A percentile compares a stretch with the other conserved stretches of the same genome.
Conservation (phyloP, 2,113 vertebrate species). For the Circaetus cinerascens region DNA sequence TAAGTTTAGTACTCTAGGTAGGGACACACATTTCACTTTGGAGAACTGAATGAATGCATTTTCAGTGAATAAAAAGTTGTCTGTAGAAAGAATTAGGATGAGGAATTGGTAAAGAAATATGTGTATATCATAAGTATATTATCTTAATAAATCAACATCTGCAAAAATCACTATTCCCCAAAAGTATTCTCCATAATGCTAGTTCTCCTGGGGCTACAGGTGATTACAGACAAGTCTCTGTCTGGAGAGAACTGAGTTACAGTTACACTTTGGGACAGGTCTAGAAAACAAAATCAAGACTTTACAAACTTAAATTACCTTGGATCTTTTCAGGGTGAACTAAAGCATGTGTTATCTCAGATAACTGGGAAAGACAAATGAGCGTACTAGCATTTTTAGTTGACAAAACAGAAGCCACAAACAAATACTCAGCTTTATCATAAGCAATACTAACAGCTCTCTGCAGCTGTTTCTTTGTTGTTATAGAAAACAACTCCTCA, state of each 20-base stretch:
- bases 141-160: background rate
- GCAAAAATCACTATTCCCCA: background rate
- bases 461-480: background rate
- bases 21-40: background rate
- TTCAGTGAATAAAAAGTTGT: background rate
- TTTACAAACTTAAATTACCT: background rate
- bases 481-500: background rate
- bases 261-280: background rate
- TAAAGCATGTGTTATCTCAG: background rate
- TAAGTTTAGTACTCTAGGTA: slow-evolving; percentile 43
- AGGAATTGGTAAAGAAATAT: background rate
- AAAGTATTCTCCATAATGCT: background rate
- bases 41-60: background rate
- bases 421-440: background rate
- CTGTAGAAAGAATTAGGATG: background rate
- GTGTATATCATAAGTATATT: background rate
- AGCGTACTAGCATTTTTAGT: background rate
- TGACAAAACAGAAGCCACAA: background rate
- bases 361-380: background rate
- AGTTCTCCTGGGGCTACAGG: background rate
- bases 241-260: background rate
- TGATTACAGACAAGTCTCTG: background rate
- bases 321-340: background rate
- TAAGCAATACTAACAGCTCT: background rate
- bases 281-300: background rate